Evolutionary conservation across 1,140 invertebrate genomes (phyloP), one percentile per base, ranked within the genome.

Genomic region (Mylabris phalerata): DNA sequence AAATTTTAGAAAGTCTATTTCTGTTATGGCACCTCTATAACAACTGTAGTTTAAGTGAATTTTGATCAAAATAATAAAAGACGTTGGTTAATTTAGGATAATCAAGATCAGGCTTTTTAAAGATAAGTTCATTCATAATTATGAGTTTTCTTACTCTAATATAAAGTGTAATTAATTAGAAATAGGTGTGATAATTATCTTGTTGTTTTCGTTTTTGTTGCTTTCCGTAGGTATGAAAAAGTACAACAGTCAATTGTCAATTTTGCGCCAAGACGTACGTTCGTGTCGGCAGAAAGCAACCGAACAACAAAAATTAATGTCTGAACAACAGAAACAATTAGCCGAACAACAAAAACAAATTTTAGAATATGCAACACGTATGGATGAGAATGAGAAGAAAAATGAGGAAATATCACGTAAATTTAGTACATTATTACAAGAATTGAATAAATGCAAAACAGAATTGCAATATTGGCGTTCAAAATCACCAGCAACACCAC

Each of bases 341-440:
- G 80, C 82, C 0, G 86, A 88, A 60, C 85, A 87, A 64, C 84
- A 88, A 64, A 88, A 88, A 68, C 85, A 86, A 70, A 84, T 85
- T 0, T 71, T 90, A 38, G 90, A 92, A 64, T 90, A 90, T 70
- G 87, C 86, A 0, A 87, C 83, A 64, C 81, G 89, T 2, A 77
- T 92, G 44, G 90, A 93, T 66, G 90, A 93, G 64, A 87, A 90
- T 67, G 90, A 92, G 63, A 92, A 92, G 70, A 93, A 93, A 70
- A 90, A 90, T 74, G 90, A 93, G 66, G 89, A 92, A 71, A 91
- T 86, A 25, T 86, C 88, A 41, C 79, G 88, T 27, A 93, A 93
- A 77, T 92, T 92, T 73, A 90, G 89, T 67, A 91, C 89, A 60
- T 76, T 93, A 50, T 76, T 93, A 62, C 89, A 92, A 83, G 90